Conservation (phyloP, 64 coral and sea anemone genomes). For the Acropora tenuis region DNA sequence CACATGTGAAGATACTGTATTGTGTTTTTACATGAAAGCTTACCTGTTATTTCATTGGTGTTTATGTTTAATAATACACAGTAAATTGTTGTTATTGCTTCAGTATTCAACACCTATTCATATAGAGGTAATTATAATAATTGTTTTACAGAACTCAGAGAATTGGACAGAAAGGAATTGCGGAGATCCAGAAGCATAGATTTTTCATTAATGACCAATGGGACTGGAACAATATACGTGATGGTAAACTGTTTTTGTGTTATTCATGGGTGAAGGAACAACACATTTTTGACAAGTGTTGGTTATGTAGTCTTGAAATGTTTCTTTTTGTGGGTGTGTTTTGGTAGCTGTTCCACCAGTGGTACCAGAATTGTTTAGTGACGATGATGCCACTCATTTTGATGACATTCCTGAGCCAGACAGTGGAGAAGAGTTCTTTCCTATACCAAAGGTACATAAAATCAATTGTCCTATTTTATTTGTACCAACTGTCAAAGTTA, state of each 20-base stretch:
- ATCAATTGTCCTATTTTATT: too few species aligned
- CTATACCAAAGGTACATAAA: constrained; percentile 79
- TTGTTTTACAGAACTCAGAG: constrained; percentile 63
- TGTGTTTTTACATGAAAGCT: too few species aligned
- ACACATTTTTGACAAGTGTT: too few species aligned
- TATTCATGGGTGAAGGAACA: too few species aligned
- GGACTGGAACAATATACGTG: constrained; percentile 91
- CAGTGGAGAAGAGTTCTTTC: constrained; percentile 93
- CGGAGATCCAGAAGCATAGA: constrained; percentile 85
- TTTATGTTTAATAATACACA: background rate
- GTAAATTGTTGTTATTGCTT: too few species aligned
- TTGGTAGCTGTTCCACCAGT: constrained; percentile 86
- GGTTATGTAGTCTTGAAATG: too few species aligned
- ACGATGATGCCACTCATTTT: constrained; percentile 93
- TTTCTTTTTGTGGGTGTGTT: background rate
- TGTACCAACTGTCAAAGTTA: too few species aligned
- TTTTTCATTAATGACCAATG: constrained; percentile 93
- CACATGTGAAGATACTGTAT: too few species aligned
- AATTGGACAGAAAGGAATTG: constrained; percentile 83
- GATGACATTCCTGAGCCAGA: constrained; percentile 99
- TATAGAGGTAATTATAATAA: background rate
- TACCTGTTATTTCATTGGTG: too few species aligned
- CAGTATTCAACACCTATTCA: too few species aligned
- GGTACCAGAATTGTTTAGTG: constrained; percentile 83
- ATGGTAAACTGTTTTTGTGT: constrained; percentile 56